Conservation (phyloP, 2,113 vertebrate genomes). For the Burhinus oedicnemus region DNA sequence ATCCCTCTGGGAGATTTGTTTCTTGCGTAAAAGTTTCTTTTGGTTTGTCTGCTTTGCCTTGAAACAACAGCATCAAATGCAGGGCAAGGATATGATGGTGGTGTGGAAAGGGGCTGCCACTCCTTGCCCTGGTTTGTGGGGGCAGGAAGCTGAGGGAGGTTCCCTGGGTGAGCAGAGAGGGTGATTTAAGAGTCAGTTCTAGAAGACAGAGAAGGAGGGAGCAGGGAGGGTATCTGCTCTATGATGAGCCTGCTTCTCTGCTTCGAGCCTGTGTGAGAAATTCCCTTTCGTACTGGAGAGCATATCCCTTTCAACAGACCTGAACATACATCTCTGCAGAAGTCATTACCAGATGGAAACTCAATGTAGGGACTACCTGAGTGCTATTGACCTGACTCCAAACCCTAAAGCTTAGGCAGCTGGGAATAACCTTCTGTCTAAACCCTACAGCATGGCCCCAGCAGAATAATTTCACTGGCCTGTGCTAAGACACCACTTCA, state of each 20-base stretch:
- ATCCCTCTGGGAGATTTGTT: background rate
- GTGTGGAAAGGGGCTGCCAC: background rate
- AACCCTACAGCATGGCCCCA: background rate
- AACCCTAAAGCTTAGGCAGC: background rate
- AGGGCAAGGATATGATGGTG: background rate
- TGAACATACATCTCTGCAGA: background rate
- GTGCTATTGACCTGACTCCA: background rate
- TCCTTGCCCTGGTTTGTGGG: background rate
- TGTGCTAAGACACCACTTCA: background rate
- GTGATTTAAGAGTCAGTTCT: background rate
- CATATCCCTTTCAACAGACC: background rate
- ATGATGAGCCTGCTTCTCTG: background rate
- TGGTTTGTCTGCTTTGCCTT: background rate
- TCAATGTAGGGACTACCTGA: background rate
- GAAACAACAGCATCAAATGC: background rate
- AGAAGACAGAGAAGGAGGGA: background rate
- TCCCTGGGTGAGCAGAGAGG: background rate
- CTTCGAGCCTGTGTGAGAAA: background rate
- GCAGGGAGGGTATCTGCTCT: background rate
- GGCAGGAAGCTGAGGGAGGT: fast-evolving
- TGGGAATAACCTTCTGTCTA: background rate
- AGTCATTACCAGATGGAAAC: background rate
- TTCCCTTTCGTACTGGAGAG: background rate
- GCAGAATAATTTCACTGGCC: background rate
- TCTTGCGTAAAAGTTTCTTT: background rate